A percentile compares a stretch with the other conserved stretches of the same genome.
These are phyloP conservation scores for Trichopria drosophilae DNA, from an alignment of 2,888 invertebrate species.

Conservation along the genomic window DNA sequence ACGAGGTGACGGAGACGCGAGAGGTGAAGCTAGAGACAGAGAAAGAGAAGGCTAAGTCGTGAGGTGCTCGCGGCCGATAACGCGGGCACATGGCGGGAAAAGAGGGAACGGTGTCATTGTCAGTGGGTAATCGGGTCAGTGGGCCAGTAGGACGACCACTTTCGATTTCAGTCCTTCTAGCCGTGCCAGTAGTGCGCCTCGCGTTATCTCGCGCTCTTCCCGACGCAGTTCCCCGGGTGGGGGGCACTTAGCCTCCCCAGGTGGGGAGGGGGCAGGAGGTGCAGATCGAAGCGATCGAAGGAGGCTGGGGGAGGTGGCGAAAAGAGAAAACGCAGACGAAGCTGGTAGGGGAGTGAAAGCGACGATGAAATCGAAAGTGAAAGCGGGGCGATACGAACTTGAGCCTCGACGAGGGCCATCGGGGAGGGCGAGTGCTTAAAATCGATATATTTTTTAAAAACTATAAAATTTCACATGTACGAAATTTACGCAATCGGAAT, in stretches of 20 bases:
- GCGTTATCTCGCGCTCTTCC: slow-evolving; percentile 40
- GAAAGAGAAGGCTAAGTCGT: slow-evolving; percentile 30
- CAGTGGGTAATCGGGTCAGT: slow-evolving; percentile 69
- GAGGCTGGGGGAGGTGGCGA: slow-evolving; percentile 9
- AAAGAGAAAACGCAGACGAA: background rate
- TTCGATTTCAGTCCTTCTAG: slow-evolving; percentile 57
- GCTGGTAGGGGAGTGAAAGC: slow-evolving; percentile 11
- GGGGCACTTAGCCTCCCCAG: no score
- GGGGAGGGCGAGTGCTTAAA: no score
- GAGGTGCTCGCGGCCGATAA: no score
- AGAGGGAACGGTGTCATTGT: slow-evolving; percentile 62
- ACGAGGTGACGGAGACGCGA: slow-evolving; percentile 32
- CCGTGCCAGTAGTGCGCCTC: slow-evolving; percentile 48
- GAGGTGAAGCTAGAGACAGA: slow-evolving; percentile 22
- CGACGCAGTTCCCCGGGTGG: background rate
- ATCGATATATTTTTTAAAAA: no score
- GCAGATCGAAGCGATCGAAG: slow-evolving; percentile 1
- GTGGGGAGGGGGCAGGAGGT: slow-evolving; percentile 5
- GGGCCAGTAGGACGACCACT: slow-evolving; percentile 64
- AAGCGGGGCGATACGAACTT: slow-evolving; percentile 14
- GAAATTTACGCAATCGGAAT: no score
- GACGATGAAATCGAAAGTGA: slow-evolving; percentile 2
- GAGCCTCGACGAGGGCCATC: background rate
- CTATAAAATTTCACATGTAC: no score
- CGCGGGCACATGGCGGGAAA: no score